Base-by-base conservation (phyloP, 2,888 invertebrate species). In the Orthosia cruda region DNA sequence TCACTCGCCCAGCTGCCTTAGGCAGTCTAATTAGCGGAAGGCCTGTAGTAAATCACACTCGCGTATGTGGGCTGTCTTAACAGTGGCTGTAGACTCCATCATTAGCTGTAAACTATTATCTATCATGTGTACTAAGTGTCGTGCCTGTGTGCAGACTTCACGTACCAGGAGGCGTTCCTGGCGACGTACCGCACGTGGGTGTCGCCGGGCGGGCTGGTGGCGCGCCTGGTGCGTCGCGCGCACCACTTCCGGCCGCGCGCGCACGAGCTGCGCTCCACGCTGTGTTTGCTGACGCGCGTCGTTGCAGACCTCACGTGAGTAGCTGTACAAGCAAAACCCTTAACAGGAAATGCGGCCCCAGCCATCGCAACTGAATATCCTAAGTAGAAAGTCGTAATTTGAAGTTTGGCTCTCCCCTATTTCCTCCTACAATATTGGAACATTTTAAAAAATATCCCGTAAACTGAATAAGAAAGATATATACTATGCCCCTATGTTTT, bases 161-260 rank as follows among this genome's bases (percentile, higher is more conserved):
- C 98, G 94, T 99, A 99, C 96, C 99, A 99, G 97, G 99, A 99
- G 97, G 99, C 99, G 83, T 99, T 99, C 96, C 97, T 99, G 88
- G 99, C 99, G 71, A 99, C 99, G 78, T 99, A 99, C 96, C 97
- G 99, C 88, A 99, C 99, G 80, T 99, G 99, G 97, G 98, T 99
- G 92, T 97, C 98, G 77, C 99, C 99, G 40, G 96, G 98, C 90
- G 98, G 98, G 86, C 97, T 99, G 86, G 98, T 99, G 86, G 97
- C 98, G 91, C 99, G 99, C 91, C 97, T 99, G 73, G 98, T 99
- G 91, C 97, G 98, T 91, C 94, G 96, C 84, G 96, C 97, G 98
- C 89, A 98, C 97, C 96, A 98, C 98, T 93, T 97, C 89, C 91
- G 93, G 13, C 80, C 94, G 89, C 92, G 98, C 97, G 92, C 98